Base-by-base conservation (phyloP, 1,140 invertebrate species). In the Diuraphis noxia region DNA sequence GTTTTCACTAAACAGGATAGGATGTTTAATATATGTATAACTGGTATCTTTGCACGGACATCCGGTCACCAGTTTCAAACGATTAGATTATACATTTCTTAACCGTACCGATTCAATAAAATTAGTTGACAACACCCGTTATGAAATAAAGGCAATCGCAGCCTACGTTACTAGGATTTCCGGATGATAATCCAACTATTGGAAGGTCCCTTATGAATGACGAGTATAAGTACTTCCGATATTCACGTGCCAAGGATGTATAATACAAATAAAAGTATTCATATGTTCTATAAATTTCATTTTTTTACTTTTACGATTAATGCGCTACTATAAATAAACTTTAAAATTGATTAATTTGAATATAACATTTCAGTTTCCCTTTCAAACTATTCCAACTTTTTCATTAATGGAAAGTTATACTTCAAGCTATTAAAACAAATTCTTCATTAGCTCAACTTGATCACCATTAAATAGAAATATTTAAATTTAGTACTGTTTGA, bases 11-110 rank as follows among this genome's bases (percentile, higher is more conserved):
- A 86, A 86, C 25, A 92, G 63, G n/a, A 91, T 82, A 79, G 40
- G n/a, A 79, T 79, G 46, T 40, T n/a, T n/a, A 34, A n/a, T 34
- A 30, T 88, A 79, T 46, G 72, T 34, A 79, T 34, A 1, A 21
- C 46, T 46, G n/a, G 30, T 91, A 91, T 91, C 89, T 91, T 17
- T 46, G 43, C 72, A 36, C 89, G 89, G 89, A 90, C 88, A 41
- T 90, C 88, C 88, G 36, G 88, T 23, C 40, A 30, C n/a, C 36
- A 46, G 63, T 90, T 46, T 25, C 8, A 34, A 43, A 72, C 23
- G 63, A 90, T 90, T 79, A 90, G 56, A 79, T 90, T 90, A 36
- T 79, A 79, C 38, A 88, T 88, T 86, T 88, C 86, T 88, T 88
- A n/a, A 63, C 84, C 25, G n/a, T 38, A 25, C 36, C 2, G 38